Conservation (phyloP, 30 jellyfish, hydroid and myxozoan species). For the Euphysa ruthae region DNA sequence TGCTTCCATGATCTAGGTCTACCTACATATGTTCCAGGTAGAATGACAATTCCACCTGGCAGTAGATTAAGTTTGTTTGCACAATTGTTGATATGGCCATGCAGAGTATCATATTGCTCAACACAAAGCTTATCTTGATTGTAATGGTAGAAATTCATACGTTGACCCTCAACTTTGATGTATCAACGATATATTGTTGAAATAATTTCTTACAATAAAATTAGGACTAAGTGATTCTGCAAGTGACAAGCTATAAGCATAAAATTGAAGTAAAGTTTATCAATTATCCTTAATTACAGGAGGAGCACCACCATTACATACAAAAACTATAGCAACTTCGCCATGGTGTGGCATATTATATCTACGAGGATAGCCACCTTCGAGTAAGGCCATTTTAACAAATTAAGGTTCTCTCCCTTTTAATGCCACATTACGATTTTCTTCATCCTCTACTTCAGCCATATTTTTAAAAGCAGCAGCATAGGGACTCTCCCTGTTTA, state of each 20-base stretch:
- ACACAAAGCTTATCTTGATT: slow-evolving; percentile 30
- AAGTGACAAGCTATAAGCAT: slow-evolving; percentile 39
- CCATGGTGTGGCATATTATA: too few species aligned
- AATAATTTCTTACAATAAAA: slow-evolving; percentile 12
- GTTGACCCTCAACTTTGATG: slow-evolving; percentile 34
- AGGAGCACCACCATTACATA: too few species aligned
- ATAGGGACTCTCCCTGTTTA: too few species aligned
- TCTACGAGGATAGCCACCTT: too few species aligned
- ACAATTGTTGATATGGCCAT: neutral
- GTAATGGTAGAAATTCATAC: slow-evolving; percentile 24
- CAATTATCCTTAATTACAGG: too few species aligned
- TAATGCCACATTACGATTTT: too few species aligned
- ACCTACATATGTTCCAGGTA: slow-evolving; percentile 9
- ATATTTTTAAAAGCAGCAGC: too few species aligned
- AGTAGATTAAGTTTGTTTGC: neutral
- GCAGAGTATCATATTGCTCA: slow-evolving; percentile 14
- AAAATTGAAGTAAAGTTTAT: slow-evolving; percentile 25
- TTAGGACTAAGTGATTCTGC: slow-evolving; percentile 15
- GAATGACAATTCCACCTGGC: neutral
- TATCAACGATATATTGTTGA: slow-evolving; percentile 54
- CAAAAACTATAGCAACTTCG: too few species aligned
- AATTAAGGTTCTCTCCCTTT: too few species aligned
- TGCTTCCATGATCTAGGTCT: slow-evolving; percentile 34
- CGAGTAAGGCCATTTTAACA: too few species aligned
- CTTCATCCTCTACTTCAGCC: too few species aligned